Evolutionary conservation across 1,140 invertebrate species (phyloP), one percentile per base, ranked within the genome.

Genomic region (Caerostris extrusa): DNA sequence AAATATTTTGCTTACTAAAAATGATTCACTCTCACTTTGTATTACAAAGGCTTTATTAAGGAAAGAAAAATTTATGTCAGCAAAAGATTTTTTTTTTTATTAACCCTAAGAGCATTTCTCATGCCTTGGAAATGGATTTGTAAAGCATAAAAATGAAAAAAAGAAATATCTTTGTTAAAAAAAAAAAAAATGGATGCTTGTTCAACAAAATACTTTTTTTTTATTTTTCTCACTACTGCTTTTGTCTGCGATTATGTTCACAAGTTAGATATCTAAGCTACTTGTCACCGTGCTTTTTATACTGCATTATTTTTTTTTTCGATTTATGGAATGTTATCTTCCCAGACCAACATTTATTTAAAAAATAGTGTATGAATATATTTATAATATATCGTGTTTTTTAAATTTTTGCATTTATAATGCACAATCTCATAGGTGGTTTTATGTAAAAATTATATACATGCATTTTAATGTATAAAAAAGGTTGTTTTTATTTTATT

Each of bases 31-130:
- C 71, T 50, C 19, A 14, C 19, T 34, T 12, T 77, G 19, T 77
- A 77, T 50, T 77, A 77, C 71, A 77, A 53, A 77, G 34, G 12
- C 71, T 53, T 77, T 77, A 77, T 77, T 77, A 77, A 50, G 34
- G 7, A 53, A 50, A 53, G 71, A 77, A 77, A 77, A 77, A 69
- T 77, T 3, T 12, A 12, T 34, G 71, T 77, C 71, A 77, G 8
- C 71, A 77, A 50, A 50, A 50, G 34, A 77, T 10, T 12, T 10
- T 12, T 34, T 61, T 64, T 53, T 77, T 77, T 71, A 50, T 77
- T 53, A 19, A 7, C 19, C 19, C 34, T 50, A 19, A 14, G 19
- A 8, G 3, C 71, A 77, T 77, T 53, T 50, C 71, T 77, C 71
- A 50, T 77, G 12, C 10, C 10, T 50, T 8, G 34, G 12, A 77